Base-by-base conservation (phyloP, 2,888 invertebrate species). In the Drosophila rellima region DNA sequence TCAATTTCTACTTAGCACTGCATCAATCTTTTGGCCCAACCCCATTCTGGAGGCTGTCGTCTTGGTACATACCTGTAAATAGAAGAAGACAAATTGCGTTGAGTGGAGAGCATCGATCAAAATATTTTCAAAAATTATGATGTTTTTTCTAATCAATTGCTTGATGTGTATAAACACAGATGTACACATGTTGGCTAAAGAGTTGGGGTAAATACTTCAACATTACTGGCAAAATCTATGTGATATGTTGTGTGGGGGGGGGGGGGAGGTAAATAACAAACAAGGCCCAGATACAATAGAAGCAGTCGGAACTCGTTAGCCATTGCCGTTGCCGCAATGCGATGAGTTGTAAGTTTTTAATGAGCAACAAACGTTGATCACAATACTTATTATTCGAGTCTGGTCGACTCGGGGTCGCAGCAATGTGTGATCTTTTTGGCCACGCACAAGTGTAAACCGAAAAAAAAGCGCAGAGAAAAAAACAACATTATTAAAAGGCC, bases 341-440 rank as follows among this genome's bases (percentile, higher is more conserved):
- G 78, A 79, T 85, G 84, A 82, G 80, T 82, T 78, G 84, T 76
- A 76, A 72, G 72, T 83, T 71, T 74, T 70, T 77, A 71, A 78
- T 74, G 65, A 79, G 70, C 69, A 65, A 26, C 71, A 51, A 79
- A 68, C 76, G 72, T 52, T 70, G 67, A 75, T 79, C 71, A 79
- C 61, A 75, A 56, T 75, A 65, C 71, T 75, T 75, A 71, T 68
- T 68, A 71, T 65, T 35, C 55, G 13, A 33, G 55, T 11, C 45
- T 17, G 33, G 54, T 40, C 44, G 56, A 33, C 62, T 60, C 26
- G 59, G 54, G 63, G 60, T 60, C 63, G 65, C 52, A 84, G 65
- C 51, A 84, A 73, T 84, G 75, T 70, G 54, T 33, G 79, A 74
- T 60, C 50, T 60, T 74, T 71, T 68, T 68, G 74, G 86, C 86